Evolutionary conservation across 1,140 invertebrate genomes (phyloP), one percentile per base, ranked within the genome.

Genomic region (Eubasilissa regina): DNA sequence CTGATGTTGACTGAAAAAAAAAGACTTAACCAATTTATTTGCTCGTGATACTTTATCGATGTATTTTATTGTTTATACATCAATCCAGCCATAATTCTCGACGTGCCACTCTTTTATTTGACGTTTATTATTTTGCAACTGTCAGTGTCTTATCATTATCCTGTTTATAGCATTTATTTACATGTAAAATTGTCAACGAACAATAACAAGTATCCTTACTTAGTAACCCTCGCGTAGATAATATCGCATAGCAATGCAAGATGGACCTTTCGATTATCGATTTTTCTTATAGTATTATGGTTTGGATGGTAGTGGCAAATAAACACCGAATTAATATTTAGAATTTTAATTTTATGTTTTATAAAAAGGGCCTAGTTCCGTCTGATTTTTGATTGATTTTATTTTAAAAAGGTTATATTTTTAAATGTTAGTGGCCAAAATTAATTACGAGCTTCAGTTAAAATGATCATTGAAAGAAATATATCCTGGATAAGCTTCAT

Each of bases 181-280:
- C 1, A 35, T 64, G 19, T 19, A 44, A 64, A 64, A 35, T 64
- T 35, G 25, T 35, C 25, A 13, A 0, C 35, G 19, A 25, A 64
- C 60, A 25, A 13, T 13, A 19, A 45, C 17, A 48, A 17, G 21
- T 68, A 15, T 68, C 12, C 8, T 19, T 44, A 15, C 35, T 44
- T 44, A 6, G 44, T 44, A 68, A 11, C 9, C 64, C 64, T 44
- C 60, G 13, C 25, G 19, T 68, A 17, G 15, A 68, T 19, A 45
- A 13, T 68, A n/a, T 17, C 15, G 15, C 44, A 47, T 68, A 47
- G 74, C 44, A 45, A 64, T 64, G 53, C 60, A 64, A 62, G 43
- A 64, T 64, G 60, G 64, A 68, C 43, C 47, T 25, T 64, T 76
- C 58, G 35, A 62, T 64, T 76, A 64, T 64, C 44, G 75, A 62